Conservation (phyloP, 2,888 invertebrate genomes). For the Rhamnusium bicolor region DNA sequence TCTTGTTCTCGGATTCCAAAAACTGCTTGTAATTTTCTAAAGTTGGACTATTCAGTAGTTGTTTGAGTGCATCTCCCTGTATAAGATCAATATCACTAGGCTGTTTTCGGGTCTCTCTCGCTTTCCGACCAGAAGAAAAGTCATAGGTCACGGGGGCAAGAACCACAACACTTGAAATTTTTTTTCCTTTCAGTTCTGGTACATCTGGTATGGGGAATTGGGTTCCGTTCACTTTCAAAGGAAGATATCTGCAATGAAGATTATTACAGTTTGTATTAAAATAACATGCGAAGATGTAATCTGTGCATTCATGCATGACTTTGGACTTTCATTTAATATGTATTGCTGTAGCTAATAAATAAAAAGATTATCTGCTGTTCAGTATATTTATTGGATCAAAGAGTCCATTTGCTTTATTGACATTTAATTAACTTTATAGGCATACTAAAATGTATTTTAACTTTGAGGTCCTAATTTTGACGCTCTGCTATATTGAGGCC, state of each 20-base stretch:
- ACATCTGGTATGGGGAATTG: conserved; percentile 89
- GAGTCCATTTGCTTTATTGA: too few relatives aligned
- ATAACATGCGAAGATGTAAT: too few relatives aligned
- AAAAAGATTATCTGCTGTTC: too few relatives aligned
- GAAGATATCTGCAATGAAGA: conserved; percentile 75
- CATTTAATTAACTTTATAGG: too few relatives aligned
- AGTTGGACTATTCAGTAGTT: conserved; percentile 82
- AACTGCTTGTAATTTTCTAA: conserved; percentile 86
- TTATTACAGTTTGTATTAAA: neutral
- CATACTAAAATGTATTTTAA: too few relatives aligned
- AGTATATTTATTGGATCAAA: too few relatives aligned
- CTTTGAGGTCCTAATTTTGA: too few relatives aligned
- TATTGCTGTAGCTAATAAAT: too few relatives aligned
- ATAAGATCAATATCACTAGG: conserved; percentile 58
- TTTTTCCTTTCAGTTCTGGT: conserved; percentile 82
- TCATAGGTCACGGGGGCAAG: conserved; percentile 87
- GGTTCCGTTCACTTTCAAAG: conserved; percentile 87
- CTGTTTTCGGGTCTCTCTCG: conserved; percentile 74
- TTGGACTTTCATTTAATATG: too few relatives aligned
- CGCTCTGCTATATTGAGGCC: too few relatives aligned
- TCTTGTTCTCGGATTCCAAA: conserved; percentile 84
- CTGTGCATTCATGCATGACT: too few relatives aligned
- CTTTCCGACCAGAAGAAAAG: conserved; percentile 72
- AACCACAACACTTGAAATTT: conserved; percentile 89
- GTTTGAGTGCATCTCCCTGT: conserved; percentile 81